A percentile compares a stretch with the other conserved stretches of the same genome.
These are phyloP conservation scores for Bombus fervidus DNA, from an alignment of 1,140 invertebrate species.

Conservation along the genomic window DNA sequence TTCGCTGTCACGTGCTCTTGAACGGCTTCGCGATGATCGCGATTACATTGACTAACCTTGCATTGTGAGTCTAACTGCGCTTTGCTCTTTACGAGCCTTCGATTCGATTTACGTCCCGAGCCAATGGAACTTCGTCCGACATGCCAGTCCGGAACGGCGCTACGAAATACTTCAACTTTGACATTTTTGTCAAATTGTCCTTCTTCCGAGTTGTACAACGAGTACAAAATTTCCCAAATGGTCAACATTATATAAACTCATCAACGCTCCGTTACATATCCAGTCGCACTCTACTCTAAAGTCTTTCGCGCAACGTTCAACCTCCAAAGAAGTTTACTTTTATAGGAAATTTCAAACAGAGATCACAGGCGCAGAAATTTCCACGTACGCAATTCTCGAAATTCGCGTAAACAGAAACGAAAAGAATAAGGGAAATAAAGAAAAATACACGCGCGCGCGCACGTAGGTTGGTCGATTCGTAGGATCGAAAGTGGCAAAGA, in stretches of 20 bases:
- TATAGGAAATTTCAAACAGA: no score
- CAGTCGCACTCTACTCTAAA: no score
- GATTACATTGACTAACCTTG: constrained; percentile 45
- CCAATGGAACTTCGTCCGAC: no score
- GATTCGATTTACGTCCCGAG: not conserved
- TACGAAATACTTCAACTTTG: not conserved
- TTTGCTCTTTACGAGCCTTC: not conserved
- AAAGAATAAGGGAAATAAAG: not conserved
- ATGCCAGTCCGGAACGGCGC: no score
- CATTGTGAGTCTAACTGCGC: constrained; percentile 21
- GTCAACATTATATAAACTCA: no score
- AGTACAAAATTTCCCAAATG: not conserved
- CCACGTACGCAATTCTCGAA: not conserved
- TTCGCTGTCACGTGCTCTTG: not conserved
- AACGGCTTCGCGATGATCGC: not conserved
- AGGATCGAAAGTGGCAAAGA: constrained; percentile 60
- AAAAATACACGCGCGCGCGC: not conserved
- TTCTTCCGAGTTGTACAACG: not conserved
- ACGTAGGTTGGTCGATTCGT: constrained; percentile 29
- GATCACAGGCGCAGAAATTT: not conserved
- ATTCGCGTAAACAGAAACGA: not conserved
- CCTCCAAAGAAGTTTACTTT: no score
- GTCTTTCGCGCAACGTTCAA: no score
- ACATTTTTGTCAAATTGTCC: not conserved
- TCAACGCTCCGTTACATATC: no score